Evolutionary conservation across 2,113 vertebrate genomes (phyloP).

Genomic region (Vombatus ursinus): DNA sequence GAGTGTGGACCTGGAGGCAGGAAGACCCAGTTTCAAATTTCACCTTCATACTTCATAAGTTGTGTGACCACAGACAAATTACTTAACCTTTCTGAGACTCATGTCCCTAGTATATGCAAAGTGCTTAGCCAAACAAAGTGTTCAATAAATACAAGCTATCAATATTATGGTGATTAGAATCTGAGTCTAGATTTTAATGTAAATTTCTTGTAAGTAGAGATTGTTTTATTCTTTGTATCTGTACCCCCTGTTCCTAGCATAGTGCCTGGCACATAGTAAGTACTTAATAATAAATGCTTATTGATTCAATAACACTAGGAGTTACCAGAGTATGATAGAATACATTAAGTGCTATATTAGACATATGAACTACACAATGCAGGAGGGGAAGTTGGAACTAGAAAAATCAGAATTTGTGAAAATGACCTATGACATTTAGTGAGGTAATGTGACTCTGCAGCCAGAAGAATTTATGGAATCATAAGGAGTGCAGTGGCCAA

Average conservation of each 20-base stretch:
- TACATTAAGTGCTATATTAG: neutral
- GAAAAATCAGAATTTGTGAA: neutral
- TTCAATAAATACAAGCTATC: neutral
- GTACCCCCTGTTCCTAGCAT: neutral
- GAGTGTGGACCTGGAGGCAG: neutral
- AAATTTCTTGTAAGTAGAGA: neutral
- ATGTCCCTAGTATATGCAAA: neutral
- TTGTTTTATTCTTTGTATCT: neutral
- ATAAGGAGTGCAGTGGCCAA: neutral
- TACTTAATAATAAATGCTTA: neutral
- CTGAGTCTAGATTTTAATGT: neutral
- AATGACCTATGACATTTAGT: neutral
- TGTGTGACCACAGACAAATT: neutral
- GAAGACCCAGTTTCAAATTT: neutral
- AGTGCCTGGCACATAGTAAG: neutral
- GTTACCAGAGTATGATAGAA: neutral
- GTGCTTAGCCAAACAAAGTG: neutral
- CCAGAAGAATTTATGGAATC: neutral
- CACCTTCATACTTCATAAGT: neutral
- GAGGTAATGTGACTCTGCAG: neutral
- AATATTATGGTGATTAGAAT: neutral
- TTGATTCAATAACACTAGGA: neutral
- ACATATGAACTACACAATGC: neutral
- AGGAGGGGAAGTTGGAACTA: neutral
- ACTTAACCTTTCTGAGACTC: neutral